A percentile compares a stretch with the other conserved stretches of the same genome.
phyloP scores from a whole-genome alignment of 2,888 invertebrate species.

The Poecilus cupreus region DNA sequence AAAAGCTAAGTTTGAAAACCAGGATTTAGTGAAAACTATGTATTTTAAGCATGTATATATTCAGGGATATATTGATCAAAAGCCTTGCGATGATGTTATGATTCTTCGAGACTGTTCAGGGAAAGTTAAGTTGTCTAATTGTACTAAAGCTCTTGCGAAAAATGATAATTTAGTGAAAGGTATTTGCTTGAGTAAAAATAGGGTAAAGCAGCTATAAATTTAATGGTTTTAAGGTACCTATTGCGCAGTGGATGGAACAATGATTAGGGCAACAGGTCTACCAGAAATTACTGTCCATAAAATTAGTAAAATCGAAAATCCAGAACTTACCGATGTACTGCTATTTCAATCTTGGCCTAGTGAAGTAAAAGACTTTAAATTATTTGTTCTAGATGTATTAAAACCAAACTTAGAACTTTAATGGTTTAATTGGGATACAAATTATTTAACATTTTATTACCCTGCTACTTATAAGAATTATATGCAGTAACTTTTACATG shows the following conservation, averaged over 20 bases:
- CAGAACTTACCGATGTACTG: constrained; percentile 47
- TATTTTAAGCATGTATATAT: constrained; percentile 53
- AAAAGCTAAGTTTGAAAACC: neutral
- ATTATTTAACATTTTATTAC: constrained; percentile 40
- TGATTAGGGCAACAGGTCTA: constrained; percentile 58
- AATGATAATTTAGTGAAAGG: constrained; percentile 28
- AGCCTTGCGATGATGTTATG: constrained; percentile 61
- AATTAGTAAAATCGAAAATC: constrained; percentile 49
- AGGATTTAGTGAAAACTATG: constrained; percentile 42
- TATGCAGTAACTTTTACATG: constrained; percentile 38
- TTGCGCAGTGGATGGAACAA: constrained; percentile 61
- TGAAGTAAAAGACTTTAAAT: constrained; percentile 62
- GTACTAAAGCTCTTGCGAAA: constrained; percentile 48
- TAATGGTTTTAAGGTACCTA: constrained; percentile 56
- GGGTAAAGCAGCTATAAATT: neutral
- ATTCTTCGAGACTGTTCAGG: constrained; percentile 62
- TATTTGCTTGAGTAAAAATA: neutral
- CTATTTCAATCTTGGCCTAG: constrained; percentile 60
- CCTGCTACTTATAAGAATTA: constrained; percentile 39
- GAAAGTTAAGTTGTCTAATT: constrained; percentile 61
- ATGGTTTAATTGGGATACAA: neutral
- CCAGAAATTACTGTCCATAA: constrained; percentile 59
- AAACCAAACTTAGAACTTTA: constrained; percentile 30
- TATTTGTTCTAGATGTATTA: constrained; percentile 45
- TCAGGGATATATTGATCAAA: constrained; percentile 62